Base-by-base conservation (phyloP, 1,140 invertebrate genomes). In the Ephestia elutella region DNA sequence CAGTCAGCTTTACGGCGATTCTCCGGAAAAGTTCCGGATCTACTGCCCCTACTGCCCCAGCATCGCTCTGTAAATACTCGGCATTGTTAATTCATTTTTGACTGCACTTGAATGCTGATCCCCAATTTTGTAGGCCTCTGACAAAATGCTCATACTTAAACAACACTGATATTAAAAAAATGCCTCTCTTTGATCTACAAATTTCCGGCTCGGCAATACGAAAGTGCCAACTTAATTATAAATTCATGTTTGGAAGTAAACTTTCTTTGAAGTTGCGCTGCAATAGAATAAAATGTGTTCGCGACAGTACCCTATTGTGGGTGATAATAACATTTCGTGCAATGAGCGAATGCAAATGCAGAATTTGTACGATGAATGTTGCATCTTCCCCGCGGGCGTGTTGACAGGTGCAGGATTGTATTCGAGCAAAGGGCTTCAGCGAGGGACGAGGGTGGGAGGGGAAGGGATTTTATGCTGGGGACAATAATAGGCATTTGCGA, bases 281-380 rank as follows among this genome's bases (percentile, higher is more conserved):
- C 15, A 44, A 44, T 44, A 44, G 5, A n/a, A 44, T 44, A 44
- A 44, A 44, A 44, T 44, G 38, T 44, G 38, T 44, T 44, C 10
- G 38, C 15, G 38, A 44, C 55, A 49, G 44, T 48, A 49, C 19
- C 8, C 38, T 44, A 44, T 44, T 44, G 28, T 15, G 18, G 17
- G n/a, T 15, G 55, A 56, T 56, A 56, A 56, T 56, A 56, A 56
- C 55, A 48, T 56, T 48, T 49, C 55, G 55, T 18, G 38, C 57
- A 59, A 59, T 65, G 59, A 62, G 60, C 57, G 60, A 63, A 69
- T 63, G 63, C 63, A 63, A 69, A 69, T 65, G 59, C 51, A 57
- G 38, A 44, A 62, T 61, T 65, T 65, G 55, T 60, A 57, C 53
- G 38, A 44, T 44, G 53, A 54, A 62, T 65, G 59, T 63, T 61